A percentile compares a stretch with the other conserved stretches of the same genome.
Evolutionary conservation across 53 echinoderm and acorn worm species (phyloP).

Genomic region (Patiria pectinifera): DNA sequence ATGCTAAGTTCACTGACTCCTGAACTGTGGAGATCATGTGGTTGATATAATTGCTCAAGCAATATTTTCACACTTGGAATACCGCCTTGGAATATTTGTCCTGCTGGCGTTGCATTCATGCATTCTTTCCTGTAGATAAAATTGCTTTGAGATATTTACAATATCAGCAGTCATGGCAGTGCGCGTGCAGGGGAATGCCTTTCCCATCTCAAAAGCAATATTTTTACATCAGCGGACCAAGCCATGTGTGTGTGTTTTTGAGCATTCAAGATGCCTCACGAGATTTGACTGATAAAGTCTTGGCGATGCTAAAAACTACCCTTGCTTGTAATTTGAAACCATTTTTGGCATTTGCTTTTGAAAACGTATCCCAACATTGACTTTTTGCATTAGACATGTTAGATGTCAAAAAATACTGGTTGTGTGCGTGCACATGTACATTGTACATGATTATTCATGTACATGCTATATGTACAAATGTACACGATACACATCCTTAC

Average conservation of each 20-base stretch:
- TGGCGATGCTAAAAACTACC: background rate
- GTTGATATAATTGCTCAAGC: background rate
- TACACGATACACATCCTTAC: too few relatives aligned
- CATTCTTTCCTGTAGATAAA: background rate
- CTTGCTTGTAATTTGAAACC: background rate
- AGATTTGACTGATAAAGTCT: background rate
- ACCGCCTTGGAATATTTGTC: slow-evolving; percentile 9
- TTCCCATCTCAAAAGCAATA: background rate
- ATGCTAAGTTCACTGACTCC: background rate
- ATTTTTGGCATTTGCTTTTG: background rate
- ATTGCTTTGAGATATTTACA: background rate
- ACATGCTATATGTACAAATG: too few relatives aligned
- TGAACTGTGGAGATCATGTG: background rate
- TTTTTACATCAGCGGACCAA: background rate
- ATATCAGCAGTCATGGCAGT: background rate
- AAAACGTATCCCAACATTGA: background rate
- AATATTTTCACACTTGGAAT: slow-evolving; percentile 23
- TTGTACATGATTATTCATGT: too few relatives aligned
- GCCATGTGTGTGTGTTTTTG: background rate
- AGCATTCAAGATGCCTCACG: background rate
- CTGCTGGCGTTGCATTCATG: background rate
- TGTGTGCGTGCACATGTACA: too few relatives aligned
- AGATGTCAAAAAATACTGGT: too few relatives aligned
- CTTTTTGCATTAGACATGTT: too few relatives aligned
- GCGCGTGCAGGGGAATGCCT: background rate